These are phyloP conservation scores for Panagrolaimus sp. DNA, from an alignment of 1,140 invertebrate species.

Conservation along the genomic window DNA sequence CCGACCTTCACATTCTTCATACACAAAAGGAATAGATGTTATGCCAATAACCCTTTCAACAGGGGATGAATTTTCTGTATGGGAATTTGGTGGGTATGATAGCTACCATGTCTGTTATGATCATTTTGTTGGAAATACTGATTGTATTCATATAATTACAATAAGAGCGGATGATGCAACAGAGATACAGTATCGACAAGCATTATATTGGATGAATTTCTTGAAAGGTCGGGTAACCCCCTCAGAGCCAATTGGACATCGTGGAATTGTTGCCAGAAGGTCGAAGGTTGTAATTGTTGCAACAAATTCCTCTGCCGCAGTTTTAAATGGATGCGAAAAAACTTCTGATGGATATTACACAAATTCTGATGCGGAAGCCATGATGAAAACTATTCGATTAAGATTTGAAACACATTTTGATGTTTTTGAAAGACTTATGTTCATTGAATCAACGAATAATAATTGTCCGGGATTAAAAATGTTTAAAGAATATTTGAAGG, in stretches of 20 bases:
- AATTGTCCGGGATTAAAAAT: slow-evolving; percentile 65
- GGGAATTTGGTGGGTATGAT: slow-evolving; percentile 78
- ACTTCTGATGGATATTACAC: slow-evolving; percentile 65
- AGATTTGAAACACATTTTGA: slow-evolving; percentile 65
- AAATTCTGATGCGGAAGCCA: slow-evolving; percentile 64
- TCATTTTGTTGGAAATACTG: slow-evolving; percentile 70
- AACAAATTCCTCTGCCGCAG: slow-evolving; percentile 66
- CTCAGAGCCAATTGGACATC: slow-evolving; percentile 68
- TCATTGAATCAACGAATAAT: slow-evolving; percentile 67
- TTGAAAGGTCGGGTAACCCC: slow-evolving; percentile 70
- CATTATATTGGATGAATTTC: slow-evolving; percentile 76
- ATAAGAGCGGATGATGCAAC: slow-evolving; percentile 71
- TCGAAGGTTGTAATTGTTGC: slow-evolving; percentile 67
- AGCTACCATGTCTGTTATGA: slow-evolving; percentile 75
- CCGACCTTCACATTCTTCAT: slow-evolving; percentile 65
- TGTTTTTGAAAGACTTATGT: slow-evolving; percentile 63
- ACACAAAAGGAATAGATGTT: slow-evolving; percentile 70
- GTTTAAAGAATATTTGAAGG: slow-evolving; percentile 64
- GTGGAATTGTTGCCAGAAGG: slow-evolving; percentile 59
- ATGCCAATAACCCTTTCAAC: slow-evolving; percentile 58
- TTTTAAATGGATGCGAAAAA: slow-evolving; percentile 61
- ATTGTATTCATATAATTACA: slow-evolving; percentile 70
- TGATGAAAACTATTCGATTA: slow-evolving; percentile 63
- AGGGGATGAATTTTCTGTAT: slow-evolving; percentile 70
- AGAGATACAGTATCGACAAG: slow-evolving; percentile 67